Base-by-base conservation (phyloP, 1,140 invertebrate genomes). In the Bombus terrestris region DNA sequence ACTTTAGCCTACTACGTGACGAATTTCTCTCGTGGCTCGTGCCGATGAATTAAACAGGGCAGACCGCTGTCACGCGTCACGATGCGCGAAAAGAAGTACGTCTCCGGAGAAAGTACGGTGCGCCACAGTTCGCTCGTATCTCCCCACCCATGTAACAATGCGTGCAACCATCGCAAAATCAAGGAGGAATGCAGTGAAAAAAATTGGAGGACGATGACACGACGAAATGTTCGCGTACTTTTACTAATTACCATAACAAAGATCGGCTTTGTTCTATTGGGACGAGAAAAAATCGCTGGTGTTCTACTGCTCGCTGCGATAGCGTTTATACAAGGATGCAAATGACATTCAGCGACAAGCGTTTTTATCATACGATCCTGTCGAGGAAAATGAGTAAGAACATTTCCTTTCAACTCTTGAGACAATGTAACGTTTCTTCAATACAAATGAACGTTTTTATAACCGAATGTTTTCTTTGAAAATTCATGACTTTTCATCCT, bases 221-320 rank as follows among this genome's bases (percentile, higher is more conserved):
- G 28, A 66, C 35, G 47, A 59, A 59, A 80, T 41, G 32, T 41
- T 39, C 39, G 37, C 37, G 22, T 62, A 69, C 73, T 69, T 85
- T 80, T 80, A 25, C 77, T 80, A 85, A 79, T 85, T 85, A 85
- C 28, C 77, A 74, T 85, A 68, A 85, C 69, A 85, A 85, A 57
- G 78, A 80, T 85, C 83, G 64, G 28, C 13, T 66, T 77, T 73
- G 77, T 68, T 35, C 69, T 1, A 72, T 77, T 47, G 15, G 32
- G 4, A 43, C 37, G 37, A 3, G 37, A 1, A 13, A 41, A 75
- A 41, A 59, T 25, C 39, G 64, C 25, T 12, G 62, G 5, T 10
- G 18, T 22, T 25, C 4, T 1, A n/a, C 10, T n/a, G 0, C 6
- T 5, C 25, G 53, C 5, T 43, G 81, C 59, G 73, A 25, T 68